Percentiles rank a stretch among this genome's conserved stretches.
phyloP scores from a whole-genome alignment of 2,113 vertebrate genomes.

The Trogon surrucura region DNA sequence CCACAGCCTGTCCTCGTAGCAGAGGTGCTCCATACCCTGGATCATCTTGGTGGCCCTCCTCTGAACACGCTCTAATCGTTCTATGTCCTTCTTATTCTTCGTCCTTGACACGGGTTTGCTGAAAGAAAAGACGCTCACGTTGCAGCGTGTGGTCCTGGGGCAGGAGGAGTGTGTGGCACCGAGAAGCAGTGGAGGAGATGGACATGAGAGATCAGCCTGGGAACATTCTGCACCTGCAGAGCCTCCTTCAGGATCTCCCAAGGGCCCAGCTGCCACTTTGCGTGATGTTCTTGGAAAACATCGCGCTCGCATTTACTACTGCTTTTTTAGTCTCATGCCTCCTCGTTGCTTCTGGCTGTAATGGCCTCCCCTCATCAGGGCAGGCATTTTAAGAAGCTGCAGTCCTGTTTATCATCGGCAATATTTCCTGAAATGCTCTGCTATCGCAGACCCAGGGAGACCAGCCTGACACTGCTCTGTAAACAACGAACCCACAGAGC shows the following conservation, averaged over 20 bases:
- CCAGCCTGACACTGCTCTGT: background rate
- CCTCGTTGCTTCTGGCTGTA: background rate
- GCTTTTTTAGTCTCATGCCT: background rate
- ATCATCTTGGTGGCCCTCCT: no score
- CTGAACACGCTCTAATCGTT: no score
- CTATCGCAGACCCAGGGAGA: background rate
- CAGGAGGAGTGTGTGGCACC: rapidly evolving
- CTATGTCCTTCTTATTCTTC: no score
- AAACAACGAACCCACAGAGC: background rate
- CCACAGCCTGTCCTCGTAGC: no score
- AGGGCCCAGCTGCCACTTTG: background rate
- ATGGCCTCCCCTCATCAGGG: background rate
- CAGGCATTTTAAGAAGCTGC: conserved; percentile 18
- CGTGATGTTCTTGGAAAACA: background rate
- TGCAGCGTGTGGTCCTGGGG: rapidly evolving
- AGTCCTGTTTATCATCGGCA: background rate
- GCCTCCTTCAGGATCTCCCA: background rate
- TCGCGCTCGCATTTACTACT: background rate
- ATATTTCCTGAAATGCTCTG: background rate
- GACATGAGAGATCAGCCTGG: background rate
- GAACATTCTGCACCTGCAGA: background rate
- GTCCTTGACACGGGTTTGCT: background rate
- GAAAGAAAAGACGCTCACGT: rapidly evolving
- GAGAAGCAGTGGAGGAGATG: background rate
- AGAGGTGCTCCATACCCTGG: no score